phyloP scores from a whole-genome alignment of 1,140 invertebrate species.

The Homalodisca vitripennis region DNA sequence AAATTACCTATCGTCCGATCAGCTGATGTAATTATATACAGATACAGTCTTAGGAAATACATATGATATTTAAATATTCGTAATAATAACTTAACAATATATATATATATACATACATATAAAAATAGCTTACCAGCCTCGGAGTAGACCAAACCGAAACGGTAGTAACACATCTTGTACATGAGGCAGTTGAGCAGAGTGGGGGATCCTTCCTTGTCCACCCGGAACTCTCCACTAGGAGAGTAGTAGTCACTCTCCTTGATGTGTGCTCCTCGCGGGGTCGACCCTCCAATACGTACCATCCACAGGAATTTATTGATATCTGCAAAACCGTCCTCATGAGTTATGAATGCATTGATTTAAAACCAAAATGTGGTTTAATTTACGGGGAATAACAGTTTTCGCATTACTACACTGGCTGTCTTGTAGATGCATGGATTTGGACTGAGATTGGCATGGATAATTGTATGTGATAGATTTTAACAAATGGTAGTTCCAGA shows the following conservation, averaged over 20 bases:
- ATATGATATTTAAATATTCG: no score
- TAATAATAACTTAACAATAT: no score
- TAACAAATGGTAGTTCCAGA: no score
- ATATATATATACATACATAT: no score
- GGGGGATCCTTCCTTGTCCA: conserved; percentile 86
- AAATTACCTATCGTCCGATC: no score
- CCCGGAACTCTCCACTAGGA: conserved; percentile 87
- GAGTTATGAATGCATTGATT: background rate
- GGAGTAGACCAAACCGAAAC: conserved; percentile 92
- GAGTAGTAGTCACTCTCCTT: conserved; percentile 97
- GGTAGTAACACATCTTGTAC: conserved; percentile 97
- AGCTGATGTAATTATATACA: no score
- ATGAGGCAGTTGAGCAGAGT: conserved; percentile 89
- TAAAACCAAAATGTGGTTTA: conserved; percentile 18
- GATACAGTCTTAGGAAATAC: no score
- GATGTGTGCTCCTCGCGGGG: conserved; percentile 90
- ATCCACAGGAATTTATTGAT: conserved; percentile 99
- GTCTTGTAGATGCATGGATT: no score
- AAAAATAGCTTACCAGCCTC: conserved; percentile 87
- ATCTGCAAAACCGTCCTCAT: conserved; percentile 65
- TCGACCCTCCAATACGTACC: conserved; percentile 97
- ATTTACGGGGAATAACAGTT: background rate
- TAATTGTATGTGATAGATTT: no score
- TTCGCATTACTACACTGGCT: no score
- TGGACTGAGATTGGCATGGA: no score